These are phyloP conservation scores for Zenarchopterus dispar DNA, from an alignment of 2,797 vertebrate species.

Conservation along the genomic window DNA sequence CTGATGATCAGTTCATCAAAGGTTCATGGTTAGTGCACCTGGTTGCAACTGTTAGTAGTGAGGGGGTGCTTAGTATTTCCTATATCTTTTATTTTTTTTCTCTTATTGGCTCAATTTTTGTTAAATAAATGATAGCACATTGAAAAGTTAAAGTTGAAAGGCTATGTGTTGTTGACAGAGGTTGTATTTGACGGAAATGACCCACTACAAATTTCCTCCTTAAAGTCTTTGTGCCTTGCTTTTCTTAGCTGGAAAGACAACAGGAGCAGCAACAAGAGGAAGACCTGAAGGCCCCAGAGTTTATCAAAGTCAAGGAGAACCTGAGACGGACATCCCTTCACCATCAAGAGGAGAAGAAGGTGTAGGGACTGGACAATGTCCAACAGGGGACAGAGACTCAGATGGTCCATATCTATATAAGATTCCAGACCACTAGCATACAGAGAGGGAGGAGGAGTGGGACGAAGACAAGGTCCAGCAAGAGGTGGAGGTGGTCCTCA, in stretches of 20 bases:
- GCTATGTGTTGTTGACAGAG: too few species aligned
- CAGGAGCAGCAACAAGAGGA: conserved; percentile 77
- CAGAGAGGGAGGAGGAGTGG: not conserved
- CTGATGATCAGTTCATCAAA: too few species aligned
- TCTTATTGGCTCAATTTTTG: too few species aligned
- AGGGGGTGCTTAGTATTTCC: too few species aligned
- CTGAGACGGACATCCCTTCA: conserved; percentile 87
- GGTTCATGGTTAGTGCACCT: too few species aligned
- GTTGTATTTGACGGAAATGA: too few species aligned
- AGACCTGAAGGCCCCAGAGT: conserved; percentile 88
- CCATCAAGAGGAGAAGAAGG: conserved; percentile 82
- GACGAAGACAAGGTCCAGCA: not conserved
- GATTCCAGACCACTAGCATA: not conserved
- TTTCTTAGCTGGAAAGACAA: conserved; percentile 56
- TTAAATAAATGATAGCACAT: too few species aligned
- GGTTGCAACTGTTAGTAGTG: too few species aligned
- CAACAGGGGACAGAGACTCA: conserved; percentile 1
- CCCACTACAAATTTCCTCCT: too few species aligned
- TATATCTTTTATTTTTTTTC: too few species aligned
- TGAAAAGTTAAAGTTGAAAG: too few species aligned
- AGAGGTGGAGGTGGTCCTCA: not conserved
- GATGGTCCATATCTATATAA: not conserved
- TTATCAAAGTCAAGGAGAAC: conserved; percentile 95
- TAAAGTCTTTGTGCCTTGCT: not conserved
- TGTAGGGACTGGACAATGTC: conserved; percentile 65